These are phyloP conservation scores for Strix aluco DNA, from an alignment of 2,113 vertebrate genomes.

Conservation along the genomic window DNA sequence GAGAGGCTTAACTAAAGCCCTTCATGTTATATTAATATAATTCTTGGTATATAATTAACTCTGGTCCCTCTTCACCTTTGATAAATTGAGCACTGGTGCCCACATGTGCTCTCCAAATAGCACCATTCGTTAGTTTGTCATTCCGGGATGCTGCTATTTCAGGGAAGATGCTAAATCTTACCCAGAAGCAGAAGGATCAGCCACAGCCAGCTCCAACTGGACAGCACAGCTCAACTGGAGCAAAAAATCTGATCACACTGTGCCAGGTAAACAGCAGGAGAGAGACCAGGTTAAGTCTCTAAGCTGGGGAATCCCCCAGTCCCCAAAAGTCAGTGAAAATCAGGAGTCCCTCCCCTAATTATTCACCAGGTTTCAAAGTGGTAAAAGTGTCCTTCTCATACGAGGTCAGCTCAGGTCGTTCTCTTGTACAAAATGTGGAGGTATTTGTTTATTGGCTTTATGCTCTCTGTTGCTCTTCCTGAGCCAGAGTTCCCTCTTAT, in stretches of 20 bases:
- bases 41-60: neutral
- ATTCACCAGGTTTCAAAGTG: neutral
- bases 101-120: neutral
- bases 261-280: slow-evolving; percentile 37
- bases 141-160: neutral
- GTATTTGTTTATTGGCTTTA: neutral
- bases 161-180: neutral
- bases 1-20: neutral
- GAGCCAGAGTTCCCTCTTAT: neutral
- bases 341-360: slow-evolving; percentile 18
- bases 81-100: neutral
- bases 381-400: neutral
- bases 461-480: neutral
- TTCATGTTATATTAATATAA: neutral
- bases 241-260: neutral
- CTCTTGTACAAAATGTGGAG: neutral
- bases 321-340: neutral
- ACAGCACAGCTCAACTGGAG: neutral
- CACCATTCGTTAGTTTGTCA: neutral
- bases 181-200: neutral
- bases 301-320: neutral
- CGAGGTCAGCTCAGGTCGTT: neutral
- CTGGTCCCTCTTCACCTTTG: neutral
- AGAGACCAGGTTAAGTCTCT: neutral
- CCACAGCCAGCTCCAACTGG: neutral